A percentile compares a stretch with the other conserved stretches of the same genome.
phyloP scores from a whole-genome alignment of 2,888 invertebrate genomes.

The Stenoptilia bipunctidactyla region DNA sequence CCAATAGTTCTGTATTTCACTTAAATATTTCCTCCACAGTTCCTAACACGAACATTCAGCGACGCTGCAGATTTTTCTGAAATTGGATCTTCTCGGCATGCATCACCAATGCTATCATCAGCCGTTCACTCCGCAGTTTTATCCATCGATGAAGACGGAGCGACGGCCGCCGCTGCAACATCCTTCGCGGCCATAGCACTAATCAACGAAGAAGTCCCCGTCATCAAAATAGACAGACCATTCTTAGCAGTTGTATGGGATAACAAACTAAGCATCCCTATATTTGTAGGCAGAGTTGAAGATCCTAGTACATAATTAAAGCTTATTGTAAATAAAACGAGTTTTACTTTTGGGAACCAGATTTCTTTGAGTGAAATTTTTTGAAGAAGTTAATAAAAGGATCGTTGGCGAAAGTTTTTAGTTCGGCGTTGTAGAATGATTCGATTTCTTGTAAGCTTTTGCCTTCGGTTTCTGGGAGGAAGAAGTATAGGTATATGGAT shows the following conservation, averaged over 20 bases:
- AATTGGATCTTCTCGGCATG: slow-evolving; percentile 29
- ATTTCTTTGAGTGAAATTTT: slow-evolving; percentile 21
- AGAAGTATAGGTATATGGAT: slow-evolving; percentile 60
- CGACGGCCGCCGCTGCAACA: slow-evolving; percentile 56
- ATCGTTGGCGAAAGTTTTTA: slow-evolving; percentile 50
- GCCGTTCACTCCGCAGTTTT: slow-evolving; percentile 61
- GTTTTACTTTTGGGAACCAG: background rate
- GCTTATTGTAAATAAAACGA: background rate
- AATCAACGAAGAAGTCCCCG: slow-evolving; percentile 43
- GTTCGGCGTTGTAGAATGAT: slow-evolving; percentile 42
- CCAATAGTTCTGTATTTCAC: background rate
- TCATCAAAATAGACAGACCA: slow-evolving; percentile 47
- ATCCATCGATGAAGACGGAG: slow-evolving; percentile 66
- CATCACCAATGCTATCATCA: slow-evolving; percentile 42
- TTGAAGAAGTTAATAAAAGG: slow-evolving; percentile 46
- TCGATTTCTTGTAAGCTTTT: slow-evolving; percentile 64
- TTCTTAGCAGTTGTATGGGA: slow-evolving; percentile 65
- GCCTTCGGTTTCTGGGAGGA: slow-evolving; percentile 70
- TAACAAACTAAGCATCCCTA: slow-evolving; percentile 40
- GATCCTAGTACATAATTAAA: slow-evolving; percentile 34
- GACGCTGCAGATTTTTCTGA: slow-evolving; percentile 37
- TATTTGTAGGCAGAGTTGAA: slow-evolving; percentile 62
- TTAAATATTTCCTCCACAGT: slow-evolving; percentile 30
- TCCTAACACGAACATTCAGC: slow-evolving; percentile 52
- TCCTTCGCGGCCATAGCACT: slow-evolving; percentile 55